phyloP scores from a whole-genome alignment of 2,797 vertebrate genomes.

The Rhabdomys pumilio region DNA sequence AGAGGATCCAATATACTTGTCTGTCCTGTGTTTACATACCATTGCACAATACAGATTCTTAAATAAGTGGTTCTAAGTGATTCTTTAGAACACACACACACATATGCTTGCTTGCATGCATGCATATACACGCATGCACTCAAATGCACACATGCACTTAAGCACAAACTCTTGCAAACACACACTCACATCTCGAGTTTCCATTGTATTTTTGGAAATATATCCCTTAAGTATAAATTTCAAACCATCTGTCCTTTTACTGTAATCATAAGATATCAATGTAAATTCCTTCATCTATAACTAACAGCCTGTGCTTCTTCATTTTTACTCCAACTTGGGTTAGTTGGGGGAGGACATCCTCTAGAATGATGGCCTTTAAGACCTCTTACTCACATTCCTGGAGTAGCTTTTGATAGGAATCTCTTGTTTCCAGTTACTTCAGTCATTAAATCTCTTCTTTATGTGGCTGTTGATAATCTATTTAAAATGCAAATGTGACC shows the following conservation, averaged over 20 bases:
- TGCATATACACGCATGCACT: not conserved
- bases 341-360: not conserved
- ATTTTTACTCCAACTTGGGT: conserved; percentile 28
- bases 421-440: not conserved
- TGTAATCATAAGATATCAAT: not conserved
- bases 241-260: not conserved
- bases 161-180: not conserved
- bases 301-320: not conserved
- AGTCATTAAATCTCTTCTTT: conserved; percentile 59
- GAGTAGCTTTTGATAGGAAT: not conserved
- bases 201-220: not conserved
- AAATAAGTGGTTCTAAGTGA: not conserved
- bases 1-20: not conserved
- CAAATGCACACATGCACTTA: not conserved
- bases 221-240: not conserved
- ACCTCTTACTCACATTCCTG: not conserved
- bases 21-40: not conserved
- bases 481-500: conserved; percentile 55
- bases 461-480: not conserved
- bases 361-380: not conserved
- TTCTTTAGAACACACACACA: not conserved
- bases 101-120: not conserved
- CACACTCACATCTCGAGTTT: not conserved
- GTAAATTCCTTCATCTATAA: not conserved
- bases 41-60: not conserved